These are phyloP conservation scores for Podarcis siculus DNA, from an alignment of 2,797 vertebrate species.

Conservation along the genomic window DNA sequence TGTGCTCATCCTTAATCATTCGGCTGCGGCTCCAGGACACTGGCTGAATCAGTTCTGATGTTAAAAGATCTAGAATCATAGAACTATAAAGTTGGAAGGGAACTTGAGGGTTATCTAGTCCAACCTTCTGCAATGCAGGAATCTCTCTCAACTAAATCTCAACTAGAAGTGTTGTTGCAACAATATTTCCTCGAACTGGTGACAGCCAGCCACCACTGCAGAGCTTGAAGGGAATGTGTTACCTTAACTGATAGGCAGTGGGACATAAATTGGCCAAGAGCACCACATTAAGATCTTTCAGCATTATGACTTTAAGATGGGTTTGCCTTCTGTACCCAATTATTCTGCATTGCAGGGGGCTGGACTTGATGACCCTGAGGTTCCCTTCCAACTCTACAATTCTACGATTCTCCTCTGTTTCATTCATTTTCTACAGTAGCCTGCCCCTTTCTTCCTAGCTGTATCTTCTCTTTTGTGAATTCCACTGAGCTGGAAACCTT, in stretches of 20 bases:
- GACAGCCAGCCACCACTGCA: not conserved
- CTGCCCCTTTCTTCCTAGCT: not conserved
- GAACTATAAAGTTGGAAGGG: no score
- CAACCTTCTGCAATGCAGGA: no score
- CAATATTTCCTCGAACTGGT: not conserved
- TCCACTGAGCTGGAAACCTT: not conserved
- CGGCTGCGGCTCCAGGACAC: no score
- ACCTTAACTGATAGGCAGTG: not conserved
- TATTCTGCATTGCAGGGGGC: no score
- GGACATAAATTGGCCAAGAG: not conserved
- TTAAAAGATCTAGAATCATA: not conserved
- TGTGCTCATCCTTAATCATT: not conserved
- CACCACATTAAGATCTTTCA: not conserved
- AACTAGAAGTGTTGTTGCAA: not conserved
- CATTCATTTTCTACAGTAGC: not conserved
- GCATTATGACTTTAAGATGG: not conserved
- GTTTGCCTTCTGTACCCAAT: not conserved
- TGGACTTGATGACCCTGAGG: no score
- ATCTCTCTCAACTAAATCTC: no score
- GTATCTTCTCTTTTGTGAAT: not conserved
- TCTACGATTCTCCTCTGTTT: not conserved
- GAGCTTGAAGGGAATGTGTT: not conserved
- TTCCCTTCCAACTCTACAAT: not conserved
- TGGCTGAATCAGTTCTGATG: not conserved
- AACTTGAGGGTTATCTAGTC: no score